Percentiles rank a stretch among this genome's conserved stretches.
Conservation (phyloP, 2,797 vertebrate species). For the Sebastes hopkinsi region DNA sequence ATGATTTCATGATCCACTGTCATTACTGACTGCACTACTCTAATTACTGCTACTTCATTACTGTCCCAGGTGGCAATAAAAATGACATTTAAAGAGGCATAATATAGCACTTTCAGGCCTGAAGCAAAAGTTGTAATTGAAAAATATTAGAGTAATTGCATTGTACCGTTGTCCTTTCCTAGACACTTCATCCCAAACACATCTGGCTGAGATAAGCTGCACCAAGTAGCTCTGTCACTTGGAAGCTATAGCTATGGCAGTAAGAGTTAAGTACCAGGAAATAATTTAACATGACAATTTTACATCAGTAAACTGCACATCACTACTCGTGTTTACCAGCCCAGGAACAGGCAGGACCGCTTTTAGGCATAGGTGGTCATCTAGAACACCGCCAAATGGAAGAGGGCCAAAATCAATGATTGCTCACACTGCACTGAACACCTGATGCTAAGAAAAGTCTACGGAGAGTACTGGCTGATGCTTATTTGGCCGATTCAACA, state of each 20-base stretch:
- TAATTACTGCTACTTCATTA: constrained; percentile 17
- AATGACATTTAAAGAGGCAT: background rate
- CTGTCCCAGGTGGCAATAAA: constrained; percentile 9
- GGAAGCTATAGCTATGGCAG: background rate
- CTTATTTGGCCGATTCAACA: background rate
- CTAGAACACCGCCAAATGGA: background rate
- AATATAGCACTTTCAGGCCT: background rate
- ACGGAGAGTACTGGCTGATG: background rate
- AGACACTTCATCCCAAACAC: background rate
- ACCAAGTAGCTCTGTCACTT: background rate
- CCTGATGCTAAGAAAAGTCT: background rate
- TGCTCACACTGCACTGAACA: background rate
- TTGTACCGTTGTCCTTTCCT: background rate
- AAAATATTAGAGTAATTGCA: background rate
- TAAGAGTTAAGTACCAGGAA: background rate
- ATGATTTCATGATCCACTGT: constrained; percentile 27
- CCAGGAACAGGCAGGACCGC: background rate
- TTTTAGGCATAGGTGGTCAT: background rate
- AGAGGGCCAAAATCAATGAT: background rate
- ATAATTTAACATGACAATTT: background rate
- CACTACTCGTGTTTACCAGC: background rate
- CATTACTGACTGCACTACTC: constrained; percentile 24
- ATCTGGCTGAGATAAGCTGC: background rate
- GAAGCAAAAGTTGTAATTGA: background rate
- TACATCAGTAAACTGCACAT: background rate